A percentile compares a stretch with the other conserved stretches of the same genome.
These are phyloP conservation scores for Melanotaenia maccullochi DNA, from an alignment of 2,797 vertebrate genomes.

Conservation along the genomic window DNA sequence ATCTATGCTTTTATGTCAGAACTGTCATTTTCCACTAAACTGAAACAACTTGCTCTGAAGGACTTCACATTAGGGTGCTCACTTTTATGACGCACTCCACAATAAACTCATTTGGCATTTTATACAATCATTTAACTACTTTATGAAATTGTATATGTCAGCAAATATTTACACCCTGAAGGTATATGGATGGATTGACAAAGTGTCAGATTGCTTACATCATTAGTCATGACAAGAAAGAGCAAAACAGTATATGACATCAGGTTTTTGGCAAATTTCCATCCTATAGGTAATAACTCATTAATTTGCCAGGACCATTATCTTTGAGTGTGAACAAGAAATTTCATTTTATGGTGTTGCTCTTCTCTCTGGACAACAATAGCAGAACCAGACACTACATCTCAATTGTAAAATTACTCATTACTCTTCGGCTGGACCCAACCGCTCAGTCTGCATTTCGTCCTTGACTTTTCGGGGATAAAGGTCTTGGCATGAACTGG, in stretches of 20 bases:
- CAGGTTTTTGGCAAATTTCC: conserved; percentile 52
- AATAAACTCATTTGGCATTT: conserved; percentile 66
- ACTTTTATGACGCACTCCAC: conserved; percentile 41
- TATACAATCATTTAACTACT: conserved; percentile 62
- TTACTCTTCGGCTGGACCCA: conserved; percentile 57
- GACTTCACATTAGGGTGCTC: conserved; percentile 41
- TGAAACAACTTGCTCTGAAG: conserved; percentile 44
- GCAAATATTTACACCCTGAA: conserved; percentile 59
- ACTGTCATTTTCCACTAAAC: conserved; percentile 70
- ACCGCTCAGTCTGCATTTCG: conserved; percentile 52
- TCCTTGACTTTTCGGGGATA: conserved; percentile 71
- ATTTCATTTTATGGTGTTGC: conserved; percentile 27
- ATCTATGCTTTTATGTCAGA: conserved; percentile 73
- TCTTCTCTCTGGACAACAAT: conserved; percentile 43
- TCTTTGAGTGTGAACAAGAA: conserved; percentile 50
- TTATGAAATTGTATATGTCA: conserved; percentile 53
- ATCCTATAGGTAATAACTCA: conserved; percentile 48
- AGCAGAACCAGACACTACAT: conserved; percentile 50
- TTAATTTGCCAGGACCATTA: conserved; percentile 53
- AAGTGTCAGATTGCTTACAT: conserved; percentile 50
- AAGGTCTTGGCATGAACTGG: conserved; percentile 56
- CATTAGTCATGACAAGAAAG: conserved; percentile 58
- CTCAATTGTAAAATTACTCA: conserved; percentile 59
- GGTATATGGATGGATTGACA: conserved; percentile 39
- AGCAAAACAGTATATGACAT: conserved; percentile 41